Base-by-base conservation (phyloP, 2,888 invertebrate species). In the Ecliptopera silaceata region DNA sequence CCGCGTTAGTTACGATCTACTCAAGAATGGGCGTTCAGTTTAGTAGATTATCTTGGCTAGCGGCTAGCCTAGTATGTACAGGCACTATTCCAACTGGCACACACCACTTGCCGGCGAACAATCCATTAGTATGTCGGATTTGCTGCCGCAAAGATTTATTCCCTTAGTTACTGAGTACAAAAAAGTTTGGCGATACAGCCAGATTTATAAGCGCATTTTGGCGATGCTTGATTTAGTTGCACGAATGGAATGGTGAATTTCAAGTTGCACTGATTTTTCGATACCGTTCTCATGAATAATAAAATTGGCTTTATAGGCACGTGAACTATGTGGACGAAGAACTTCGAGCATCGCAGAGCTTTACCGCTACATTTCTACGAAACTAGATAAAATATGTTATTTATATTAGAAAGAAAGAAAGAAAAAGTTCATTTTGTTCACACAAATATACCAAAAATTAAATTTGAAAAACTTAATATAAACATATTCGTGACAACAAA, bases 21-120 rank as follows among this genome's bases (percentile, higher is more conserved):
- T 71, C 68, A 78, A 75, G 80, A 77, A 72, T 75, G 65, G 70
- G 68, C 67, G 71, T 59, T 59, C 64, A 54, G 74, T 69, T 80
- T 74, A 79, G 78, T 84, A 80, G 82, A 85, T 86, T 81, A 84
- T 84, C 81, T 81, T 76, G 80, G 82, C 79, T 76, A 71, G 70
- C 63, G 71, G 69, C 70, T 69, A 66, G 71, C 69, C 72, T 65
- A 64, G 77, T 72, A 67, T 74, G 70, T 75, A 74, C 72, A 79
- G 86, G 86, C 86, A 86, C 68, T 60, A 71, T 70, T 82, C 86
- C 86, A 86, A 81, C 79, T 86, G 86, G 86, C 86, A 81, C 77
- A 73, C 73, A 66, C 70, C 68, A 71, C 70, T 75, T 80, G 77
- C 75, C 70, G 68, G 77, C 79, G 74, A 79, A 84, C 82, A 80